These are phyloP conservation scores for Papilio machaon DNA, from an alignment of 1,140 invertebrate genomes.

Conservation along the genomic window DNA sequence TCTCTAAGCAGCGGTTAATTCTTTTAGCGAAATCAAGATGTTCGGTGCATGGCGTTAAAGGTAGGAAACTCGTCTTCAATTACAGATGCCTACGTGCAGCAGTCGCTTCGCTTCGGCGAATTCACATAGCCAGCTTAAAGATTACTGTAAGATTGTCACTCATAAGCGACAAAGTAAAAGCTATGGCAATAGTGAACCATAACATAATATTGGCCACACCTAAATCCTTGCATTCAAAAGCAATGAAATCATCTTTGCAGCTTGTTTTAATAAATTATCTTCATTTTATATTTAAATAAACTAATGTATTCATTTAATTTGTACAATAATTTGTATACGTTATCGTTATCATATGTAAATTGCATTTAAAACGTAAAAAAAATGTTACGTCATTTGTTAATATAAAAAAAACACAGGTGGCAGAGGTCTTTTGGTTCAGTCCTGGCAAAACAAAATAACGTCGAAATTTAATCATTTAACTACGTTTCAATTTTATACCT, in stretches of 20 bases:
- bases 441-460: not conserved
- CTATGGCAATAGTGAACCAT: not conserved
- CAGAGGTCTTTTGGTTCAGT: not conserved
- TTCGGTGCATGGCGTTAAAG: no score
- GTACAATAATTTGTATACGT: conserved; percentile 16
- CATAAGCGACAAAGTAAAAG: not conserved
- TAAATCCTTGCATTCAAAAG: not conserved
- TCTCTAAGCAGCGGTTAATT: no score
- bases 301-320: not conserved
- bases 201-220: not conserved
- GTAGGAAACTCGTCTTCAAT: no score
- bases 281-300: conserved; percentile 4
- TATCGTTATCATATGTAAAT: conserved; percentile 12
- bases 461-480: no score
- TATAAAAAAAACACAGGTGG: not conserved
- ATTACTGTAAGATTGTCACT: no score
- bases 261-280: not conserved
- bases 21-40: no score
- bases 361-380: not conserved
- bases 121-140: no score
- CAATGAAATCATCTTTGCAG: conserved; percentile 11
- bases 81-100: no score
- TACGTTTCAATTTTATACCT: not conserved
- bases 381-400: not conserved
- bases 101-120: no score